Percentiles rank a stretch among this genome's conserved stretches.
These are phyloP conservation scores for Trissolcus basalis DNA, from an alignment of 1,140 invertebrate genomes.

Conservation along the genomic window DNA sequence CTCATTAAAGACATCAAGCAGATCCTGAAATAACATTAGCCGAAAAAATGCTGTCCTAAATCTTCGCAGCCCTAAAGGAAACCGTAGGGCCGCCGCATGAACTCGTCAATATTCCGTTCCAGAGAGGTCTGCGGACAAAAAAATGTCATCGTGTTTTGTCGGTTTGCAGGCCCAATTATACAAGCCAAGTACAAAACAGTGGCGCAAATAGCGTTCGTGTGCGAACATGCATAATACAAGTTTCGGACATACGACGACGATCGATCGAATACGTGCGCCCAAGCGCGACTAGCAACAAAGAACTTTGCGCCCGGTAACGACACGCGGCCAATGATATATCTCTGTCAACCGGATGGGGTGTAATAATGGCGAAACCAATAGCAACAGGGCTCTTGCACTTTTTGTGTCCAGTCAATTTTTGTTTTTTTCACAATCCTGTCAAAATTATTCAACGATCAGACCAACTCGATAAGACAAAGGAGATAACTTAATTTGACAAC, in stretches of 20 bases:
- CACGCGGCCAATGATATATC: slow-evolving; percentile 41
- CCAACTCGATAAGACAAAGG: too few relatives aligned
- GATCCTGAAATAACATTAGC: slow-evolving; percentile 26
- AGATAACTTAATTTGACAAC: too few relatives aligned
- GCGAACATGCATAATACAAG: slow-evolving; percentile 52
- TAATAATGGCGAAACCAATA: slow-evolving; percentile 43
- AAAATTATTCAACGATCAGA: too few relatives aligned
- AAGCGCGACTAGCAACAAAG: slow-evolving; percentile 56
- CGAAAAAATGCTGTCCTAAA: slow-evolving; percentile 17
- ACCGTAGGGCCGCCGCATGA: too few relatives aligned
- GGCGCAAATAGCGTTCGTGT: slow-evolving; percentile 33
- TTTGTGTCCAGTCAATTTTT: slow-evolving; percentile 16
- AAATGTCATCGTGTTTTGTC: background rate
- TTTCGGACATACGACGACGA: slow-evolving; percentile 51
- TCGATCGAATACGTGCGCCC: slow-evolving; percentile 50
- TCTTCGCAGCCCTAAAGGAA: background rate
- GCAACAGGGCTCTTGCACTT: slow-evolving; percentile 19
- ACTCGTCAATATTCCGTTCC: too few relatives aligned
- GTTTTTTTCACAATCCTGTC: background rate
- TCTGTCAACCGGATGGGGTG: slow-evolving; percentile 36
- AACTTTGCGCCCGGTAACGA: slow-evolving; percentile 54
- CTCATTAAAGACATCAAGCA: slow-evolving; percentile 25
- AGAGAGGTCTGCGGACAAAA: too few relatives aligned
- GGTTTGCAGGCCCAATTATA: slow-evolving; percentile 33
- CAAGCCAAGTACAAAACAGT: slow-evolving; percentile 41